Evolutionary conservation across 2,113 vertebrate genomes (phyloP), one percentile per base, ranked within the genome.

Genomic region (Danionella cerebrum): DNA sequence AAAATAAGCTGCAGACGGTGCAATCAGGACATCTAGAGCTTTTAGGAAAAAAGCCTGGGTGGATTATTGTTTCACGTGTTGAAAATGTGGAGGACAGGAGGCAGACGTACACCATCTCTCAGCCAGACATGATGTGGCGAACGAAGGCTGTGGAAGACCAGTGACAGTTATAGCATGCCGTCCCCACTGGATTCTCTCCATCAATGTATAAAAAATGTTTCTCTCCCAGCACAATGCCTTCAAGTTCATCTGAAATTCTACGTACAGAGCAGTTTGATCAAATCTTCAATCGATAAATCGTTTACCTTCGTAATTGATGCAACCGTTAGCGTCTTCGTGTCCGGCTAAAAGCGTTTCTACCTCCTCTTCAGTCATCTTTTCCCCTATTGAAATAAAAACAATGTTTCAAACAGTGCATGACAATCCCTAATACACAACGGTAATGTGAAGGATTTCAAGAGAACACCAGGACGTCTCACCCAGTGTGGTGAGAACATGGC

Each of bases 301-400:
- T 84, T 87, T 74, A 96, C 94, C 94, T 93, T 97, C 94, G 13
- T 97, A 97, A 83, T 95, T 95, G 83, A 97, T 95, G 84, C 91
- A 94, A n/a, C 94, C 94, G 7, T 97, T 96, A 73, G 91, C 90
- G 77, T 96, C 93, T 84, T 97, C 94, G 0, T 97, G 94, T 55
- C 93, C 93, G 0, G 90, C 89, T 79, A 97, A 80, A 52, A 97
- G 84, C 18, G 86, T 90, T 80, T 97, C 94, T 51, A 96, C 94
- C 70, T 96, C 94, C 51, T 96, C 94, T 79, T 96, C 94, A 0
- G 90, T 84, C 94, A 96, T 95, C 84, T 94, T 97, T 87, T 96
- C 94, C 18, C 94, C 94, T 96, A 73, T 14, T 76, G 50, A 6
- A 25, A 10, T 36, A 33, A 5, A 27, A 3, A 48, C 22, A 29